Conservation (phyloP, 2,797 vertebrate species). For the Falco cherrug region DNA sequence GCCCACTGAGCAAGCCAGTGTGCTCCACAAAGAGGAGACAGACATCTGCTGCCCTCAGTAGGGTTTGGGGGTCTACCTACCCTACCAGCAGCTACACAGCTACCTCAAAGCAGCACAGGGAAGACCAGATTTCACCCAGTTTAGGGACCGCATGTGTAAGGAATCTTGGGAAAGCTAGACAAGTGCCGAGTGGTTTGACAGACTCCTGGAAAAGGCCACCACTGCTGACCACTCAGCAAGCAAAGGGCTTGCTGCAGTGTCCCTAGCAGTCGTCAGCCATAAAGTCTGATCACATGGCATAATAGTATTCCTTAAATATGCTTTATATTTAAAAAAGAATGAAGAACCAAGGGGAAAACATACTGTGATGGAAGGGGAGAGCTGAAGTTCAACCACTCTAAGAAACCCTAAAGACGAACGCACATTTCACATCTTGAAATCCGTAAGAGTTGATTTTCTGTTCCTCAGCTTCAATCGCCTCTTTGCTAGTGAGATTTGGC, state of each 20-base stretch:
- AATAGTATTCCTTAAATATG: background rate
- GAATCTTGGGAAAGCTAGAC: background rate
- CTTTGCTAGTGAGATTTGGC: constrained; percentile 36
- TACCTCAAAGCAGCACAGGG: background rate
- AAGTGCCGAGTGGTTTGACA: background rate
- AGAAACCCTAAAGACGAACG: constrained; percentile 21
- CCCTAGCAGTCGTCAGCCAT: background rate
- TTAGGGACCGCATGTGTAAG: background rate
- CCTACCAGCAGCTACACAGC: background rate
- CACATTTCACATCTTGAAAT: background rate
- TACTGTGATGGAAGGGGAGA: background rate
- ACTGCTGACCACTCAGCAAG: background rate
- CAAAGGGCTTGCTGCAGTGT: background rate
- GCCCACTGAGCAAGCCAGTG: background rate
- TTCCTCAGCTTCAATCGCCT: constrained; percentile 23
- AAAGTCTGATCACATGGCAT: background rate
- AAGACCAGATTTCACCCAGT: background rate
- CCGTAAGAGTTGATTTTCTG: constrained; percentile 16
- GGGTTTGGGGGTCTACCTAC: background rate
- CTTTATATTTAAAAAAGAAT: background rate
- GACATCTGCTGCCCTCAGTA: background rate
- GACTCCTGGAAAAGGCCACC: background rate
- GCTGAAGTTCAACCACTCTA: constrained; percentile 1
- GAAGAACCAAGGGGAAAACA: background rate
- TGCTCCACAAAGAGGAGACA: background rate